Evolutionary conservation across 1,140 invertebrate genomes (phyloP), one percentile per base, ranked within the genome.

Genomic region (Euglossa dilemma): DNA sequence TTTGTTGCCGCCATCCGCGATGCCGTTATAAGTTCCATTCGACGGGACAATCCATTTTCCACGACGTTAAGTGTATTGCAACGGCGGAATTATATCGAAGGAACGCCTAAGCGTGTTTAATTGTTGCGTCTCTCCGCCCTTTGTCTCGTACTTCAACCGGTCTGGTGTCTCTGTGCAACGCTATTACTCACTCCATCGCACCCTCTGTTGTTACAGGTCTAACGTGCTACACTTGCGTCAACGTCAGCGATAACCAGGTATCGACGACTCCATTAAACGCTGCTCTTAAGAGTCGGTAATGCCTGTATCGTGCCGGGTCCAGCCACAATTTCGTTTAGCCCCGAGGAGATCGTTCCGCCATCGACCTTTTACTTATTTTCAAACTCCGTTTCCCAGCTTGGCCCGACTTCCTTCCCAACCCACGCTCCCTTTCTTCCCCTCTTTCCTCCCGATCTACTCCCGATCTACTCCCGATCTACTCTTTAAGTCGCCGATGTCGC

Each of bases 201-300:
- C 43, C n/a, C 52, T 92, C 85, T 92, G 85, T 92, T 91, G 85
- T 89, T 90, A 64, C 92, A 94, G 94, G 95, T 93, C 93, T 96
- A 87, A 96, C 96, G 63, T 96, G 96, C 92, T 96, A 96, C 91
- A 96, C 96, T 88, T 96, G 96, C 91, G 95, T 96, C 89, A 96
- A 96, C 93, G 96, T 96, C 81, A 96, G 96, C 85, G 95, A 96
- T 93, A 96, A 96, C 93, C 92, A 95, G 93, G 93, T 93, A 94
- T 92, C 89, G 91, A 92, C 85, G 85, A 90, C 82, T 91, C 92
- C 89, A 91, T 91, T 91, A 90, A 92, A 92, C 85, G 82, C 78
- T 84, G 69, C 71, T 45, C 85, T 87, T 87, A 83, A 90, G 88
- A 90, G 84, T 89, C 83, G n/a, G 67, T 89, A 90, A 90, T 91